Percentiles rank a stretch among this genome's conserved stretches.
Conservation (phyloP, 2,888 invertebrate genomes). For the Lissonota sp. region DNA sequence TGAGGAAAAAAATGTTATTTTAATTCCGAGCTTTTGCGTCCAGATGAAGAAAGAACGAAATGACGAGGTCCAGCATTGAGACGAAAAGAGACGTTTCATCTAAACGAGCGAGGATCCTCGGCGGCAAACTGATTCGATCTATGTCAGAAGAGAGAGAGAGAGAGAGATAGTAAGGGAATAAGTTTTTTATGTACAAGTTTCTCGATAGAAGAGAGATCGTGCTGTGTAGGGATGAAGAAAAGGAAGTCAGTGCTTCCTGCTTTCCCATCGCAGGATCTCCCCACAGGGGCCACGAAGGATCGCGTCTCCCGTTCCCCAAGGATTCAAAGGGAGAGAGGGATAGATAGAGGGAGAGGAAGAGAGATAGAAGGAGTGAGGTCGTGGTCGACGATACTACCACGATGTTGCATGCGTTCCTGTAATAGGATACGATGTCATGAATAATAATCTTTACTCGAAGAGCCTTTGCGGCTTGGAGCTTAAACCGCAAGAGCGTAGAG, state of each 20-base stretch:
- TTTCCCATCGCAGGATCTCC: slow-evolving; percentile 9
- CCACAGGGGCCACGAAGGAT: slow-evolving; percentile 73
- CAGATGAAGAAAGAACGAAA: not conserved
- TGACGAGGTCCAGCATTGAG: slow-evolving; percentile 10
- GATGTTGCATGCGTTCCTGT: slow-evolving; percentile 68
- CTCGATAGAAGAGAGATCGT: not conserved
- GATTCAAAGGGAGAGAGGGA: slow-evolving; percentile 61
- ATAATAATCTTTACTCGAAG: slow-evolving; percentile 74
- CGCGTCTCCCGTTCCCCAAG: slow-evolving; percentile 71
- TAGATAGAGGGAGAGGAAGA: slow-evolving; percentile 33
- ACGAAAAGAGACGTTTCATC: slow-evolving; percentile 40
- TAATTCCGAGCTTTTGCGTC: not conserved
- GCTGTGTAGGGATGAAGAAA: slow-evolving; percentile 1
- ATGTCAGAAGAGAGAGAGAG: slow-evolving; percentile 25
- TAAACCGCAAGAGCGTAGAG: slow-evolving; percentile 13
- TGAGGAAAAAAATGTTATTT: not conserved
- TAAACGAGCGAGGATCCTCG: slow-evolving; percentile 48
- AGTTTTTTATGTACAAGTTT: slow-evolving; percentile 45
- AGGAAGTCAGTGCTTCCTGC: slow-evolving; percentile 9
- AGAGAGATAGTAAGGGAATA: not conserved
- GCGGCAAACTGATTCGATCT: slow-evolving; percentile 65
- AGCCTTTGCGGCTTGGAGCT: slow-evolving; percentile 38
- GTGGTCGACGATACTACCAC: slow-evolving; percentile 44
- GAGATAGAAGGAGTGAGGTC: slow-evolving; percentile 27
- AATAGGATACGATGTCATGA: slow-evolving; percentile 75